phyloP scores from a whole-genome alignment of 2,888 invertebrate genomes.

The Campoletis raptor region DNA sequence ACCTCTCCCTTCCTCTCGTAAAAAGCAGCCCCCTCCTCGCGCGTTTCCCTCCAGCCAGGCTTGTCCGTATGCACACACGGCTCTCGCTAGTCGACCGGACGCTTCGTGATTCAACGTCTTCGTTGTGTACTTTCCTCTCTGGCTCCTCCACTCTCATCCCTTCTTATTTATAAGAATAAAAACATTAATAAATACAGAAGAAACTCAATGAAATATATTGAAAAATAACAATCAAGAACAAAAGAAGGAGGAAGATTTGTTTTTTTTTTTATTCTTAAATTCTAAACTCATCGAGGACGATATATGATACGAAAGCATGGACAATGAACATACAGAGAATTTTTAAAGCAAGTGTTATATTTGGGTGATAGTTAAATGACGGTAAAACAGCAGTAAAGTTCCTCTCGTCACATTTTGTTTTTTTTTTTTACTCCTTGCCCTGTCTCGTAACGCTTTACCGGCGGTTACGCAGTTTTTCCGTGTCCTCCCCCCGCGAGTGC shows the following conservation, averaged over 20 bases:
- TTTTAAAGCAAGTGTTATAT: neutral
- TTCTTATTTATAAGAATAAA: slow-evolving; percentile 4
- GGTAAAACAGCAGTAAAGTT: neutral
- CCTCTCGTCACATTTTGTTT: neutral
- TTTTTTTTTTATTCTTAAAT: neutral
- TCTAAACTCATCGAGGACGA: neutral
- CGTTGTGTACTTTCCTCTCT: slow-evolving; percentile 57
- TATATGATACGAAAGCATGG: neutral
- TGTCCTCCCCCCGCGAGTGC: neutral
- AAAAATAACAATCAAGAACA: neutral
- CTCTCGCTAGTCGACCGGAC: slow-evolving; percentile 68
- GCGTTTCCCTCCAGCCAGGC: slow-evolving; percentile 35
- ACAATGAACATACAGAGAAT: neutral
- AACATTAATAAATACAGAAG: neutral
- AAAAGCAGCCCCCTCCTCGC: slow-evolving; percentile 29
- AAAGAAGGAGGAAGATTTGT: neutral
- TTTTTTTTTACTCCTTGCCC: neutral
- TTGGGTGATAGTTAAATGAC: neutral
- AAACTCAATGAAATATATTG: neutral
- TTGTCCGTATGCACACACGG: slow-evolving; percentile 66
- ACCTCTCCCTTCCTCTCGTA: slow-evolving; percentile 47
- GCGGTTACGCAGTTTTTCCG: neutral
- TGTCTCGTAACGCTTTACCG: neutral
- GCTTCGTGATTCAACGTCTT: slow-evolving; percentile 69
- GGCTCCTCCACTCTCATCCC: slow-evolving; percentile 54